Evolutionary conservation across 2,888 invertebrate species (phyloP).

Genomic region (Harpalus rufipes): DNA sequence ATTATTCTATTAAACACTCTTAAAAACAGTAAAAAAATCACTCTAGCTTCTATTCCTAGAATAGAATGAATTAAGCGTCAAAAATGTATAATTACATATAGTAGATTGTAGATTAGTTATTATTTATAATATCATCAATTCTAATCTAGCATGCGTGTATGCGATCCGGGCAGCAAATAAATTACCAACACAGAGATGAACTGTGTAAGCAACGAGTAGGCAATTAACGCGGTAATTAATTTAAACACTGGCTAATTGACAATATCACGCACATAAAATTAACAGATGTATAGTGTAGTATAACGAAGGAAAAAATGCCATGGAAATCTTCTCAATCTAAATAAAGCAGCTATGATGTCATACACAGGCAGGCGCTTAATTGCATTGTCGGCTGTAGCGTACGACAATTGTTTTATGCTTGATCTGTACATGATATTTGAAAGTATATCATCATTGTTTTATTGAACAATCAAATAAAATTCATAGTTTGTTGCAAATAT

Average conservation of each 20-base stretch:
- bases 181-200: constrained; percentile 16
- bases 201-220: constrained; percentile 37
- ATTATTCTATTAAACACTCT: constrained; percentile 40
- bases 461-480: too few species aligned
- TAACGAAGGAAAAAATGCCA: constrained; percentile 47
- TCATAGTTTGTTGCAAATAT: too few species aligned
- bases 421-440: too few species aligned
- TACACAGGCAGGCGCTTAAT: constrained; percentile 70
- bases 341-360: constrained; percentile 73
- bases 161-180: constrained; percentile 50
- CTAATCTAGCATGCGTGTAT: constrained; percentile 26
- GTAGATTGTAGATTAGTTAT: constrained; percentile 35
- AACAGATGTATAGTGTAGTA: constrained; percentile 72
- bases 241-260: constrained; percentile 76
- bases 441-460: too few species aligned
- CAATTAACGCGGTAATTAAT: constrained; percentile 73
- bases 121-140: constrained; percentile 60
- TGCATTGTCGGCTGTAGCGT: constrained; percentile 71
- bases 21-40: constrained; percentile 21
- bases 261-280: constrained; percentile 75
- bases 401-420: too few species aligned
- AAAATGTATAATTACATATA: constrained; percentile 52
- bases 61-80: constrained; percentile 50
- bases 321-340: constrained; percentile 72
- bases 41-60: neutral